Evolutionary conservation across 2,113 vertebrate genomes (phyloP).

Genomic region (Pavo muticus): DNA sequence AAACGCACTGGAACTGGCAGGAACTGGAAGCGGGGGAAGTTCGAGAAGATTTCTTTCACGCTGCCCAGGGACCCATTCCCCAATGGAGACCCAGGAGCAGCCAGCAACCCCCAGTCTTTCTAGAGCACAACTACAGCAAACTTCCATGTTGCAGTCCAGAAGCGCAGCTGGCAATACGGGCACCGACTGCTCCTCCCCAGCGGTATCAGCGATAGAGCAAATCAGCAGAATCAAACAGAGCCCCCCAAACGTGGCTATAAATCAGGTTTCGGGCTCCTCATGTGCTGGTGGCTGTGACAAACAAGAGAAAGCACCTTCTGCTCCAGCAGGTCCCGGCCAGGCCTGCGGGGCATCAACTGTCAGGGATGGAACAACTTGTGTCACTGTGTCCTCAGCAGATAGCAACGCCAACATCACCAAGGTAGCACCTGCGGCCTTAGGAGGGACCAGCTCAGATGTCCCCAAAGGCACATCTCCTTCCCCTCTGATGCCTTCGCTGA

Average conservation of each 20-base stretch:
- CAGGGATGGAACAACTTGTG: background rate
- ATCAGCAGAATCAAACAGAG: background rate
- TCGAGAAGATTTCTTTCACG: slow-evolving; percentile 73
- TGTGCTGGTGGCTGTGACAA: background rate
- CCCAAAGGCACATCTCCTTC: background rate
- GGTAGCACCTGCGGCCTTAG: background rate
- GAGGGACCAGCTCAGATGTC: background rate
- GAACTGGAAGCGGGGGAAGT: slow-evolving; percentile 83
- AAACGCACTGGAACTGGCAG: slow-evolving; percentile 76
- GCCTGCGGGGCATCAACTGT: background rate
- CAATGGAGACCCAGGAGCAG: slow-evolving; percentile 37
- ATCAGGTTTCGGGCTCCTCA: background rate
- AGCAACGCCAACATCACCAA: background rate
- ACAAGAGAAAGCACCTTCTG: slow-evolving; percentile 16
- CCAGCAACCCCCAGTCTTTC: slow-evolving; percentile 59
- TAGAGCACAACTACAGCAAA: slow-evolving; percentile 85
- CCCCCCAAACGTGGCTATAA: background rate
- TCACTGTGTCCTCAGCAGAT: background rate
- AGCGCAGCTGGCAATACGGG: slow-evolving; percentile 28
- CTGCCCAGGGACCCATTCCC: slow-evolving; percentile 32
- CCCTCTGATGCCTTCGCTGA: background rate
- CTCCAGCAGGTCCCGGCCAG: background rate
- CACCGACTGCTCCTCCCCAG: slow-evolving; percentile 39
- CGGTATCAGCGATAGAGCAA: slow-evolving; percentile 46
- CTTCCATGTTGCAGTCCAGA: slow-evolving; percentile 49